Evolutionary conservation across 2,113 vertebrate species (phyloP).

Genomic region (Bufo gargarizans): DNA sequence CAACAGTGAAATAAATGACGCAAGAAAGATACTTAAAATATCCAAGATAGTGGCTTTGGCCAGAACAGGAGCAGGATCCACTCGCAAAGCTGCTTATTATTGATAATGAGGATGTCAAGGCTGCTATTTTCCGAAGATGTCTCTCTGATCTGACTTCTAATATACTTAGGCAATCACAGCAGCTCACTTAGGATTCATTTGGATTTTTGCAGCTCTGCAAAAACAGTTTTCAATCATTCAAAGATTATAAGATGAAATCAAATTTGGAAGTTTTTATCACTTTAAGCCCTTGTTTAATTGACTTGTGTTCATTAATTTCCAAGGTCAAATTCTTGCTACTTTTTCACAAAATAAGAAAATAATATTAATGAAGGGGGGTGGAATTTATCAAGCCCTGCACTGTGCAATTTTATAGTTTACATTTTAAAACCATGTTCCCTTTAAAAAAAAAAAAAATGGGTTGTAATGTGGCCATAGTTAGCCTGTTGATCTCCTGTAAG

Average conservation of each 20-base stretch:
- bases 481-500: too few relatives aligned
- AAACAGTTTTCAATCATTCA: neutral
- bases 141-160: conserved; percentile 39
- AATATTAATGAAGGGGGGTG: neutral
- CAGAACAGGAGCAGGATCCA: neutral
- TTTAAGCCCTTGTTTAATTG: neutral
- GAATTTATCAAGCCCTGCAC: too few relatives aligned
- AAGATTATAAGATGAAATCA: neutral
- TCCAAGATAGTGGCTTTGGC: conserved; percentile 10
- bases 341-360: neutral
- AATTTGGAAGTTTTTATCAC: neutral
- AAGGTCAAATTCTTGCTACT: neutral
- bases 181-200: conserved; percentile 22
- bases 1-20: conserved; percentile 41
- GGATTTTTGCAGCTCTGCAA: neutral
- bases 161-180: conserved; percentile 36
- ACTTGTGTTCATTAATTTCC: conserved; percentile 22
- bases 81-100: conserved; percentile 39
- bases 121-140: conserved; percentile 28
- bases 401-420: too few relatives aligned
- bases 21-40: conserved; percentile 40
- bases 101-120: conserved; percentile 39
- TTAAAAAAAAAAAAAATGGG: too few relatives aligned
- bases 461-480: too few relatives aligned
- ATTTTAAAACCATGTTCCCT: too few relatives aligned